Conservation (phyloP, 2,113 vertebrate species). For the Bambusicola thoracicus region DNA sequence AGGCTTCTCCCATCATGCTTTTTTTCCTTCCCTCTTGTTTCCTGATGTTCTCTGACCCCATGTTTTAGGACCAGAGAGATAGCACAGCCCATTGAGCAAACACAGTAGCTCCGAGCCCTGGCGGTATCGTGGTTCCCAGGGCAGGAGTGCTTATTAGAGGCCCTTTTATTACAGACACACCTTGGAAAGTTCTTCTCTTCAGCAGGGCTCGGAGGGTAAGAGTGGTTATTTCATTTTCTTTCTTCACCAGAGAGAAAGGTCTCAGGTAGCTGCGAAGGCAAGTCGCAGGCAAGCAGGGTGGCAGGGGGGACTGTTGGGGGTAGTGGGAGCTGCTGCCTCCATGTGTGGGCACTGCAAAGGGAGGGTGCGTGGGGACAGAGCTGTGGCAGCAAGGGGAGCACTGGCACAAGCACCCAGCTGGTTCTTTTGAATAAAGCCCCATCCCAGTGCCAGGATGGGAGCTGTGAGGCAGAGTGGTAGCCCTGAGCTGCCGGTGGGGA, state of each 20-base stretch:
- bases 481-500: neutral
- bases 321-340: neutral
- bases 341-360: fast-evolving
- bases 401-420: fast-evolving
- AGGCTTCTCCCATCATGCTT: neutral
- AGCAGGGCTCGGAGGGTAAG: neutral
- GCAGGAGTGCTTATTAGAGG: neutral
- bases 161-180: conserved; percentile 33
- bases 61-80: neutral
- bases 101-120: neutral
- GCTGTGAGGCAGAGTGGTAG: fast-evolving
- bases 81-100: neutral
- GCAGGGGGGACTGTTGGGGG: neutral
- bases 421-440: neutral
- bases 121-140: fast-evolving
- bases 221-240: neutral
- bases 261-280: neutral
- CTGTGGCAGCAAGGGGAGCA: neutral
- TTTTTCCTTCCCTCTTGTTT: neutral
- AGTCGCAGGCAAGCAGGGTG: neutral
- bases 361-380: neutral
- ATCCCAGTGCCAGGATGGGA: neutral
- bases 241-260: neutral
- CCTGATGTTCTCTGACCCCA: neutral
- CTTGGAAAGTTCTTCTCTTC: conserved; percentile 43